Evolutionary conservation across 2,888 invertebrate genomes (phyloP).

Genomic region (Timema cristinae): DNA sequence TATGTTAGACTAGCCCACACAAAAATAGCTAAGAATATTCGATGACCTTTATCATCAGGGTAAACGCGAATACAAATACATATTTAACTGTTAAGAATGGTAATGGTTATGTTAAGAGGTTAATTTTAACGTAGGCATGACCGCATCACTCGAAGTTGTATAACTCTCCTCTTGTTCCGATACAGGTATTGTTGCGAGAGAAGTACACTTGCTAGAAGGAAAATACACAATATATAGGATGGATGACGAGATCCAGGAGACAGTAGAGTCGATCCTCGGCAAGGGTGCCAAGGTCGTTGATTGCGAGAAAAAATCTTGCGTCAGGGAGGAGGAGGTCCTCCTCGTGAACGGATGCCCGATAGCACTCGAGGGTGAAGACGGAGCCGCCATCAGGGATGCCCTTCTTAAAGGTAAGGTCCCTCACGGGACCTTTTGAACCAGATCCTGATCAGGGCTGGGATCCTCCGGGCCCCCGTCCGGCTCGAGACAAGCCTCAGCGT

Average conservation of each 20-base stretch:
- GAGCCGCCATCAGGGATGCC: constrained; percentile 63
- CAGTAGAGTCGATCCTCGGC: constrained; percentile 68
- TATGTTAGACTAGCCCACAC: too few species aligned
- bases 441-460: constrained; percentile 59
- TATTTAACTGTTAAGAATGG: too few species aligned
- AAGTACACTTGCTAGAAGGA: too few species aligned
- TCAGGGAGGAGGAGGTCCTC: constrained; percentile 66
- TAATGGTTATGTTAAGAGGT: too few species aligned
- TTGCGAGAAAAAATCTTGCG: constrained; percentile 67
- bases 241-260: constrained; percentile 72
- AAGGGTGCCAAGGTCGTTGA: constrained; percentile 67
- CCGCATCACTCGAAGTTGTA: too few species aligned
- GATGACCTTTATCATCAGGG: too few species aligned
- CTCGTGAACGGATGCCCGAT: constrained; percentile 68
- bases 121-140: too few species aligned
- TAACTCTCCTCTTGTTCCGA: too few species aligned
- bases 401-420: constrained; percentile 62
- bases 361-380: constrained; percentile 62
- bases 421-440: constrained; percentile 61
- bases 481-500: constrained; percentile 67
- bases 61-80: too few species aligned
- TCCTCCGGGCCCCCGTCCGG: constrained; percentile 59
- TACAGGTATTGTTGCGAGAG: too few species aligned
- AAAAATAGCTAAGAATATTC: too few species aligned
- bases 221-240: too few species aligned